Conservation (phyloP, 1,140 invertebrate species). For the Apis dorsata region DNA sequence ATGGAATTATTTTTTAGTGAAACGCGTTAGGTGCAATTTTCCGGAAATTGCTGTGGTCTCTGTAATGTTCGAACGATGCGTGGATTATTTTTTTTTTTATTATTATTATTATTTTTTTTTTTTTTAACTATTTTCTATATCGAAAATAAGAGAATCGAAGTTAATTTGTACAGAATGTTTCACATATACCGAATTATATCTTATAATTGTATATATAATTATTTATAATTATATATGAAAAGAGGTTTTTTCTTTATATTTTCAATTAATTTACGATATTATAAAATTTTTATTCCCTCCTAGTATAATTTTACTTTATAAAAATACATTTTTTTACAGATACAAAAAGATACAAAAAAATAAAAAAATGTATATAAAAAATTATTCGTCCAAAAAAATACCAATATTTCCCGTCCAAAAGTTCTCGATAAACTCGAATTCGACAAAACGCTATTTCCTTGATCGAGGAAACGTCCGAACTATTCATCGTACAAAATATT, state of each 20-base stretch:
- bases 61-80: slow-evolving; percentile 12
- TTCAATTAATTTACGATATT: neutral
- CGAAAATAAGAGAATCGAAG: neutral
- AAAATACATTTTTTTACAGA: neutral
- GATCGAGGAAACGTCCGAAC: neutral
- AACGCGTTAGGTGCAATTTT: slow-evolving; percentile 8
- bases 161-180: neutral
- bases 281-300: too few relatives aligned
- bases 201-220: neutral
- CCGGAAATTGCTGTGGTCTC: slow-evolving; percentile 2
- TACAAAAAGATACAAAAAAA: neutral
- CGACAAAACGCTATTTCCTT: slow-evolving; percentile 7
- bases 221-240: neutral
- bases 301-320: neutral
- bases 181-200: neutral
- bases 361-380: neutral
- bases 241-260: neutral
- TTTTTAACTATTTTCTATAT: neutral
- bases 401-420: slow-evolving; percentile 8
- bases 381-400: neutral
- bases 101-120: neutral
- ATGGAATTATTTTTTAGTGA: slow-evolving; percentile 47
- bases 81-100: neutral
- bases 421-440: neutral
- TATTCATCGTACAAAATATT: neutral